A percentile compares a stretch with the other conserved stretches of the same genome.
These are phyloP conservation scores for Thomomys bottae DNA, from an alignment of 2,113 vertebrate genomes.

Conservation along the genomic window DNA sequence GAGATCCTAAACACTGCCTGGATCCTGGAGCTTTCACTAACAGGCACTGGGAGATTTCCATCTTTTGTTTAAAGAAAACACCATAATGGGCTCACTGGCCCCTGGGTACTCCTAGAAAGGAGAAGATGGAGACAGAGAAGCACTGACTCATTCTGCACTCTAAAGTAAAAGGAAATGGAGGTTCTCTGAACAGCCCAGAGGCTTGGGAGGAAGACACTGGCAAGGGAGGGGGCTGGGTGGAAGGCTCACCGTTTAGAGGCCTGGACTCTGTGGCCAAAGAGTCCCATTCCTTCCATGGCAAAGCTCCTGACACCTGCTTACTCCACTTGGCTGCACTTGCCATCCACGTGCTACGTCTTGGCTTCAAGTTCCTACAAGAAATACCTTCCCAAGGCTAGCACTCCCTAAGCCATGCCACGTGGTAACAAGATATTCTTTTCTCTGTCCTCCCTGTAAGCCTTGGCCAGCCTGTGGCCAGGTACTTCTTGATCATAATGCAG, in stretches of 20 bases:
- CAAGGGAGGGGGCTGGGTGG: neutral
- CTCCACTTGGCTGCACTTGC: too few species aligned
- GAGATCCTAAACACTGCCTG: neutral
- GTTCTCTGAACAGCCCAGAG: neutral
- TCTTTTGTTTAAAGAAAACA: slow-evolving; percentile 64
- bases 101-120: neutral
- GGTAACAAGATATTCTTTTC: neutral
- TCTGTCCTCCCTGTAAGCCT: neutral
- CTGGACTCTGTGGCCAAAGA: neutral
- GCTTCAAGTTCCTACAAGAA: neutral
- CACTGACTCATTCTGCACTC: neutral
- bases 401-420: neutral
- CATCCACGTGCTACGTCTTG: neutral
- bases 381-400: neutral
- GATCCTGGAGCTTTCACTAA: neutral
- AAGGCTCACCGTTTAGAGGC: too few species aligned
- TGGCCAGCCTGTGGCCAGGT: rapidly evolving
- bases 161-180: neutral
- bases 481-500: neutral
- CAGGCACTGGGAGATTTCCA: slow-evolving; percentile 35
- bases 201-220: rapidly evolving
- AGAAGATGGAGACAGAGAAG: slow-evolving; percentile 29
- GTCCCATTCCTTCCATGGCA: neutral
- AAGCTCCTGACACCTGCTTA: neutral
- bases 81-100: slow-evolving; percentile 53